phyloP scores from a whole-genome alignment of 2,888 invertebrate genomes.

The Priocnemis perturbator region DNA sequence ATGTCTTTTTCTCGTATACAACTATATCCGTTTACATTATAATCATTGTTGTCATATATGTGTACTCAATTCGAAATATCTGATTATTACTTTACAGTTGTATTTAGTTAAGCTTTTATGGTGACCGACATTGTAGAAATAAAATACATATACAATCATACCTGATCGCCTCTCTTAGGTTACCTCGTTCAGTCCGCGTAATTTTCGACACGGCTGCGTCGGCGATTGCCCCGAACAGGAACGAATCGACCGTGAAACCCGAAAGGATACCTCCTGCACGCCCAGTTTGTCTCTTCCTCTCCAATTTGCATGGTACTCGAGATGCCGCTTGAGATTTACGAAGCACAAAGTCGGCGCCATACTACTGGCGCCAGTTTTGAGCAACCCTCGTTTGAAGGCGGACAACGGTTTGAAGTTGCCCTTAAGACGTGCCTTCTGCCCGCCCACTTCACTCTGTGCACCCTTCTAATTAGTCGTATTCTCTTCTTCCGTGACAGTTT shows the following conservation, averaged over 20 bases:
- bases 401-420: conserved; percentile 4
- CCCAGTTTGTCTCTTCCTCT: neutral
- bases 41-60: conserved; percentile 19
- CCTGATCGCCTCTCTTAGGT: neutral
- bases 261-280: neutral
- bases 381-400: neutral
- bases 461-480: neutral
- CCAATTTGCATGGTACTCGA: conserved; percentile 18
- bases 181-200: neutral
- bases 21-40: conserved; percentile 4
- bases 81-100: conserved; percentile 30
- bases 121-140: conserved; percentile 29
- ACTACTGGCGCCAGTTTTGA: conserved; percentile 17
- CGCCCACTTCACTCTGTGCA: neutral
- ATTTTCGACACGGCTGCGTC: too few relatives aligned
- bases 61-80: conserved; percentile 17
- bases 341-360: conserved; percentile 10
- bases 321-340: neutral
- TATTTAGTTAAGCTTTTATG: conserved; percentile 29
- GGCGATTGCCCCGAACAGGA: neutral
- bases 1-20: neutral
- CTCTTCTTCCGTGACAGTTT: too few relatives aligned
- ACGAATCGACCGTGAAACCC: neutral
- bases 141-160: conserved; percentile 25
- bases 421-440: neutral